A percentile compares a stretch with the other conserved stretches of the same genome.
Conservation (phyloP, 2,113 vertebrate genomes). For the Bubo scandiacus region DNA sequence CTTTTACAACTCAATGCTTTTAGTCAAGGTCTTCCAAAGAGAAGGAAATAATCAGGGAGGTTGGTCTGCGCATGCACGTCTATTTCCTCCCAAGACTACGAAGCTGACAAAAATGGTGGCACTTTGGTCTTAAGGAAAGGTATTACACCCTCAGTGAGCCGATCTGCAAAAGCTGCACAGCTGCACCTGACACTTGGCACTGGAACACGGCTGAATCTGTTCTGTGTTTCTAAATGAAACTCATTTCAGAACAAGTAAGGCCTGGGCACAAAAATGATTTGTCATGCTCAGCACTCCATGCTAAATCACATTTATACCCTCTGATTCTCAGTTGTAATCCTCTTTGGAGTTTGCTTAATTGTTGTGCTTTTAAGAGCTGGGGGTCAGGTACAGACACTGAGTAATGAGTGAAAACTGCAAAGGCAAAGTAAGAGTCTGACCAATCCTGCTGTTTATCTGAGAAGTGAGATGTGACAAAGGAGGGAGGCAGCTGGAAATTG, state of each 20-base stretch:
- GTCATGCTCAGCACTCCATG: slow-evolving; percentile 29
- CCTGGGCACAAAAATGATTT: slow-evolving; percentile 14
- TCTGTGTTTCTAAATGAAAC: not conserved
- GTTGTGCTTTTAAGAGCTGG: not conserved
- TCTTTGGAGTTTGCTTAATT: slow-evolving; percentile 20
- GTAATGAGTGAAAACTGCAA: not conserved
- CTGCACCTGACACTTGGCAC: not conserved
- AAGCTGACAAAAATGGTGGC: not conserved
- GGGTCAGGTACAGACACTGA: not conserved
- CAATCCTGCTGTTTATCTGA: not conserved
- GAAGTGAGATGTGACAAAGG: not conserved
- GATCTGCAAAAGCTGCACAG: not conserved
- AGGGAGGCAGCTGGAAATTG: slow-evolving; percentile 5
- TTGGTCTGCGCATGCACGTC: rapidly evolving
- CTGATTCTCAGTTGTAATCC: slow-evolving; percentile 33
- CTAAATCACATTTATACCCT: slow-evolving; percentile 41
- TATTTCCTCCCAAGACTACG: not conserved
- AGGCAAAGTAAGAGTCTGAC: not conserved
- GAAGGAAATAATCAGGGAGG: not conserved
- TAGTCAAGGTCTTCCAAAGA: not conserved
- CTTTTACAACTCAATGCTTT: rapidly evolving
- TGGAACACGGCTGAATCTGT: not conserved
- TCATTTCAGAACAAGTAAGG: not conserved
- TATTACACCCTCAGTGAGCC: not conserved
- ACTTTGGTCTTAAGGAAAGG: not conserved